phyloP scores from a whole-genome alignment of 2,888 invertebrate genomes.

The Drosophila neotestacea region DNA sequence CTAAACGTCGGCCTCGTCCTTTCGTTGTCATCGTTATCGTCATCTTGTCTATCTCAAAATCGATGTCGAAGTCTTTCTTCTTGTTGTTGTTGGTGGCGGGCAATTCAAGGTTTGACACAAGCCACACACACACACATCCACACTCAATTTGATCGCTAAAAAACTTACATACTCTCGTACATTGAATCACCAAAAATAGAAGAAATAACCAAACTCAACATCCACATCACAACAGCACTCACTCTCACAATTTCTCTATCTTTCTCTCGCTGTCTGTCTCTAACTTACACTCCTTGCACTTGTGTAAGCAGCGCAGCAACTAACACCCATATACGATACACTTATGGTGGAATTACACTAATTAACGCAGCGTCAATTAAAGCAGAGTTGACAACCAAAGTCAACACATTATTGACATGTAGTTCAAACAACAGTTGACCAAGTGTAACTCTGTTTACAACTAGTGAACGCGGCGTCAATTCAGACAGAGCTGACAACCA shows the following conservation, averaged over 20 bases:
- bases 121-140: constrained; percentile 35
- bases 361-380: no score
- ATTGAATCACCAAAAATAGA: neutral
- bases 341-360: neutral
- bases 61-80: constrained; percentile 11
- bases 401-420: no score
- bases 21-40: neutral
- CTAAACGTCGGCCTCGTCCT: neutral
- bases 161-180: constrained; percentile 14
- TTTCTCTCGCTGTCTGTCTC: constrained; percentile 8
- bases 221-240: constrained; percentile 17
- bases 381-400: no score
- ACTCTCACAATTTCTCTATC: neutral
- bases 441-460: no score
- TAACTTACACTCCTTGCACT: constrained; percentile 8
- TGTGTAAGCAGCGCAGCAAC: constrained; percentile 15
- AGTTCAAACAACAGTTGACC: no score
- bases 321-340: constrained; percentile 16
- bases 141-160: constrained; percentile 10
- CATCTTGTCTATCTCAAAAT: constrained; percentile 2
- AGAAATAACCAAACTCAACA: neutral
- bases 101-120: constrained; percentile 76
- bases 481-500: no score
- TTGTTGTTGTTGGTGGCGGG: constrained; percentile 67
- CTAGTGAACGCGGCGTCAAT: no score